Evolutionary conservation across 2,797 vertebrate genomes (phyloP), one percentile per base, ranked within the genome.

Genomic region (Catostomus latipinnis): DNA sequence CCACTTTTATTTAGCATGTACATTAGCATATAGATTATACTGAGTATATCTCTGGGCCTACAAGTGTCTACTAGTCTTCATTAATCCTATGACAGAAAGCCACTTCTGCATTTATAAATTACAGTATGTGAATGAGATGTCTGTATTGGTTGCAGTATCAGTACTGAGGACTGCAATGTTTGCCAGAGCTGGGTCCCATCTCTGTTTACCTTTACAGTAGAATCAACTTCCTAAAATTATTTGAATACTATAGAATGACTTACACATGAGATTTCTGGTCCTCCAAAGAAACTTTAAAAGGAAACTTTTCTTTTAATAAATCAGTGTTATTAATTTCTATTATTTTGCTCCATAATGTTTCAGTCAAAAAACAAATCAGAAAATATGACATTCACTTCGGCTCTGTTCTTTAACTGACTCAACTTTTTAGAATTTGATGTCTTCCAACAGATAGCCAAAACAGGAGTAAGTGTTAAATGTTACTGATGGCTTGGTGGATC

Each of bases 381-480:
- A 34, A 34, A 58, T 34, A 12, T 49, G 8, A 63, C 56, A 74
- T 84, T 84, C 34, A 57, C 14, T 66, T 66, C 46, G 43, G 46
- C 66, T 6, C 65, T 61, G 53, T 66, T 73, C 45, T 56, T 13
- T 53, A 71, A 46, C n/a, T 58, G 67, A 66, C 45, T 70, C 68
- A 81, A 72, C 63, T 50, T 11, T 62, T 68, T 61, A 62, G 43
- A 71, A n/a, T 75, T 86, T 80, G 80, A 84, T 68, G 50, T 16
- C 74, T 78, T 81, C 82, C 85, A 84, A 86, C 50, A 82, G 80
- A 86, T 81, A 86, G 65, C 84, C 72, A 56, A 45, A 77, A 74
- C 73, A 74, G 82, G 63, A 67, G 34, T 60, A 54, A 34, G 34
- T 65, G 60, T 12, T 65, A 79, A 79, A 79, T 71, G 69, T 72